Base-by-base conservation (phyloP, 2,113 vertebrate species). In the Willisornis vidua region DNA sequence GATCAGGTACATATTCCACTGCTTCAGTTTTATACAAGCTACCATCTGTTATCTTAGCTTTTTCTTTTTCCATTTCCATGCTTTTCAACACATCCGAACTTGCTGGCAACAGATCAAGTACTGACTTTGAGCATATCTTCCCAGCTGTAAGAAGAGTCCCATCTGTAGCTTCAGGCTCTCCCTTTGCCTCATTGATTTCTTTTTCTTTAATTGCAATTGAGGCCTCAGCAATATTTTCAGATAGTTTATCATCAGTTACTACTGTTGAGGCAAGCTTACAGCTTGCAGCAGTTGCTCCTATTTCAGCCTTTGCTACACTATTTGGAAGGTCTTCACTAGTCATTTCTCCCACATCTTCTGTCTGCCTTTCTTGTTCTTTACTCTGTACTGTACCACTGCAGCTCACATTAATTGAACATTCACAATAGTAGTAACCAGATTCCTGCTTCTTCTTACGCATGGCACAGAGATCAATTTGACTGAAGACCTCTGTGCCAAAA, bases 391-490 rank as follows among this genome's bases (percentile, higher is more conserved):
- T 57, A 37, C 14, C 23, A 1, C 12, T 6, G 12, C 61, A 61
- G 19, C 45, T 54, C 91, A 97, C 62, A 5, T 61, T 29, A 51
- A 95, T 90, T 41, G 94, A 97, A 23, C 76, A 94, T 58, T 97
- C 97, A 4, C 94, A 97, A 2, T 89, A 65, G 48, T 96, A 95
- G n/a, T 92, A 97, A 35, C 91, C 96, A 92, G 97, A 97, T 54
- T 94, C 63, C 57, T 97, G 96, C 63, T 96, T 92, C 85, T 97
- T 96, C 75, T 97, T 97, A 28, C 46, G 95, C 96, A 97, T 97
- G 49, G 97, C 96, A 28, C 97, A 98, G 31, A 98, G 97, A 83
- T 97, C 97, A 76, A 94, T 93, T 61, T 54, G 87, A 35, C 45
- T 79, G 31, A 98, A 87, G 52, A 94, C 45, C 77, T 97, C 91